Base-by-base conservation (phyloP, 2,113 vertebrate species). In the Chloropsis hardwickii region DNA sequence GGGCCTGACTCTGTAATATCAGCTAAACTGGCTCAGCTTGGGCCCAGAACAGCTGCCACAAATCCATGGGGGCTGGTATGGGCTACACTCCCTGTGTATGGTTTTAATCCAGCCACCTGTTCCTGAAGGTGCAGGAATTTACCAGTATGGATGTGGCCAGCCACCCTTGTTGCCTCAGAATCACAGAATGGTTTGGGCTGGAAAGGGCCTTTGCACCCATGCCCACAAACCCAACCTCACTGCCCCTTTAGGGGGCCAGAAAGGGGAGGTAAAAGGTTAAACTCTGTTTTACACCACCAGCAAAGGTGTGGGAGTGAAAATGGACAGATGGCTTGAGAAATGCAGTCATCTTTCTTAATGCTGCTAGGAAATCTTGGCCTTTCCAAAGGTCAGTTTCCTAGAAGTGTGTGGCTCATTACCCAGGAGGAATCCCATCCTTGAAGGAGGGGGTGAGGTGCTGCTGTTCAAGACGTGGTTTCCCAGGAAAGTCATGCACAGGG, bases 401-500 rank as follows among this genome's bases (percentile, higher is more conserved):
- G 58, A 56, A 82, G 27, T 18, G 28, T 27, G 47, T 78, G 94
- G 88, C 86, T 95, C 96, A 96, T 97, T 97, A 97, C 71, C 72
- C 86, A 51, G 35, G 39, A 93, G 96, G 94, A 97, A 97, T 97
- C 86, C 39, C 35, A 27, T 35, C 67, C 24, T 22, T 10, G 9
- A 19, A 42, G 44, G 6, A 14, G 44, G 39, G 35, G 47, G 8
- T 42, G 71, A 88, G n/a, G 5, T 80, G 62, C 44, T 85, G 66
- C n/a, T 0, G 0, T 37, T 67, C 47, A 23, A 80, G 42, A 22
- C 7, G 7, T 70, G 58, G 23, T 90, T 93, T 94, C 80, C 65
- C 50, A 72, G 42, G 18, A 21, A 80, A 66, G 74, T 92, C 86
- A 92, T 83, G 92, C 82, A 35, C n/a, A 3, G 58, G 25, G 42